These are phyloP conservation scores for Tetramorium bicarinatum DNA, from an alignment of 2,888 invertebrate genomes.

Conservation along the genomic window DNA sequence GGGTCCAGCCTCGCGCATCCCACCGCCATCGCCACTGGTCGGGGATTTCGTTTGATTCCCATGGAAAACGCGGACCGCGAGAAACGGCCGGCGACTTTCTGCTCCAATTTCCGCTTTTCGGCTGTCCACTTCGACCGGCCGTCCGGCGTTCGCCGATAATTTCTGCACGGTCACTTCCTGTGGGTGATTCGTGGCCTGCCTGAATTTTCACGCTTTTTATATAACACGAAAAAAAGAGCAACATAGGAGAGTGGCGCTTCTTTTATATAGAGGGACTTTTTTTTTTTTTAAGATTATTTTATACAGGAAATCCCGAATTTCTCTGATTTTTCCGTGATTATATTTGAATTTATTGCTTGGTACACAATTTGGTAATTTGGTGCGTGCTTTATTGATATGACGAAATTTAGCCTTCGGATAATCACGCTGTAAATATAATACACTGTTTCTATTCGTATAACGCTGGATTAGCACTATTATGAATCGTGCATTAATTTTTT, in stretches of 20 bases:
- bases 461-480: background rate
- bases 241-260: background rate
- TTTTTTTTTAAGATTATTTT: background rate
- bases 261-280: background rate
- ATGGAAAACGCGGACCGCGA: slow-evolving; percentile 58
- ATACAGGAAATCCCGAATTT: background rate
- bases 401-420: slow-evolving; percentile 18
- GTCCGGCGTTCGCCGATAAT: slow-evolving; percentile 51
- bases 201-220: slow-evolving; percentile 26
- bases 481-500: slow-evolving; percentile 1
- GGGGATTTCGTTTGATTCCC: slow-evolving; percentile 79
- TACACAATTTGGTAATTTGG: background rate
- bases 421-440: slow-evolving; percentile 16
- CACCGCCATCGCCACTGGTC: slow-evolving; percentile 56
- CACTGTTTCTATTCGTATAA: slow-evolving; percentile 16
- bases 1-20: slow-evolving; percentile 60
- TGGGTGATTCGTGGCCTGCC: slow-evolving; percentile 28
- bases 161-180: slow-evolving; percentile 48
- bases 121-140: slow-evolving; percentile 44
- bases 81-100: slow-evolving; percentile 58
- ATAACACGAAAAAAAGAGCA: slow-evolving; percentile 26
- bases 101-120: slow-evolving; percentile 74
- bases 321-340: background rate
- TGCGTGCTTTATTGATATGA: background rate
- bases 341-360: background rate